Base-by-base conservation (phyloP, 1,140 invertebrate genomes). In the Drosophila repletoides region DNA sequence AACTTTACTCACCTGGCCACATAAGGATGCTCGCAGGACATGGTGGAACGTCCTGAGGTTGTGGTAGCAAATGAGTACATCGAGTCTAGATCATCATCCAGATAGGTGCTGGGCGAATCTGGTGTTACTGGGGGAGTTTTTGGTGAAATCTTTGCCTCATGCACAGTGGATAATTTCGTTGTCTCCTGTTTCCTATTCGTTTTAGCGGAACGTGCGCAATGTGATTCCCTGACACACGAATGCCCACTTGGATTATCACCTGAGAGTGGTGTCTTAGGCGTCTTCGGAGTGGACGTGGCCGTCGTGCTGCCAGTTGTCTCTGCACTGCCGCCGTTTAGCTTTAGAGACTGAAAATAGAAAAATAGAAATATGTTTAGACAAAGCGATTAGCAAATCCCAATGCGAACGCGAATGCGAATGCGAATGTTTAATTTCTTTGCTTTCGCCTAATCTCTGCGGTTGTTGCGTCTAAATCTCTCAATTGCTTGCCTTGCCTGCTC, bases 31-130 rank as follows among this genome's bases (percentile, higher is more conserved):
- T 96, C 95, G 80, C 95, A 95, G 53, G 88, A 89, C 87, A 90
- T 90, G 26, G 87, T 90, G 12, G 89, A 90, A 48, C 89, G 88
- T 6, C 89, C 93, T 67, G 95, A 95, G 56, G 93, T 94, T 53
- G 93, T 93, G 90, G 94, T 95, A 4, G 93, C 94, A 88, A 94
- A 95, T 79, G 95, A 96, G 72, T 94, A 94, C 34, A 96, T 91
- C 55, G 95, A 96, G 61, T 95, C 95, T 72, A 91, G 88, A 91
- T 96, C 95, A 92, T 95, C 95, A 75, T 93, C 93, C 69, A 91
- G 51, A 59, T 91, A 90, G 34, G 71, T 88, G 46, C 76, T 87
- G 21, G 91, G 91, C n/a, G 92, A 89, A 69, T 93, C 92, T 5
- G 92, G 92, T 19, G 92, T 93, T 33, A 92, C 93, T 22, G 93